phyloP scores from a whole-genome alignment of 2,113 vertebrate species.

The Scopus umbretta region DNA sequence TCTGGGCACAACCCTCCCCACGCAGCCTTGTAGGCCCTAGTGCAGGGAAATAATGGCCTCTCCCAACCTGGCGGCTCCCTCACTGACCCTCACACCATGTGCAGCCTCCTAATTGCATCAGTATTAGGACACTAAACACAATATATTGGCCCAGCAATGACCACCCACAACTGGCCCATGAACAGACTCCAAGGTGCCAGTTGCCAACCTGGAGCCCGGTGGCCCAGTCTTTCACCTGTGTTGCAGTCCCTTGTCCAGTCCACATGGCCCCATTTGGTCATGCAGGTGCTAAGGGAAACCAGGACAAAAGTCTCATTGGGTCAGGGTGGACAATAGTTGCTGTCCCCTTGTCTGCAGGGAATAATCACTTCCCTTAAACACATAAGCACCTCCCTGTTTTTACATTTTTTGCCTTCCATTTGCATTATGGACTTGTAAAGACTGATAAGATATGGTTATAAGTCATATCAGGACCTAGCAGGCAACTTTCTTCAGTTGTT shows the following conservation, averaged over 20 bases:
- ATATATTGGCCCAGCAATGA: background rate
- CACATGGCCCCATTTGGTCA: rapidly evolving
- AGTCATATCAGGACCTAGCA: background rate
- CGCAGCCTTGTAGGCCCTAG: rapidly evolving
- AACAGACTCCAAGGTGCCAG: background rate
- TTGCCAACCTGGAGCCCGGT: background rate
- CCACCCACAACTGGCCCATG: too few species aligned
- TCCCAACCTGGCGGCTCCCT: rapidly evolving
- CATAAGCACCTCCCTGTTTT: background rate
- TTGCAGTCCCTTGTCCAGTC: background rate
- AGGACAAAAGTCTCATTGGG: background rate
- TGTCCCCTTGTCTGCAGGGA: background rate
- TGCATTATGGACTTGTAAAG: background rate
- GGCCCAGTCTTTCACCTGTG: background rate
- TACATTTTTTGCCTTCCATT: background rate
- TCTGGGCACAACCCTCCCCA: background rate
- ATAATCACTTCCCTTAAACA: background rate
- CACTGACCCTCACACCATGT: rapidly evolving
- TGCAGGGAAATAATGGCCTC: background rate
- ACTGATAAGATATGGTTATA: background rate
- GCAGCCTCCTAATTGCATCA: background rate
- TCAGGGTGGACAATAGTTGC: background rate
- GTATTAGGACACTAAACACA: background rate
- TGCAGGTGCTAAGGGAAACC: background rate
- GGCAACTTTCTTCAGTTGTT: background rate